Evolutionary conservation across 2,113 vertebrate species (phyloP).

Genomic region (Agelaius phoeniceus): DNA sequence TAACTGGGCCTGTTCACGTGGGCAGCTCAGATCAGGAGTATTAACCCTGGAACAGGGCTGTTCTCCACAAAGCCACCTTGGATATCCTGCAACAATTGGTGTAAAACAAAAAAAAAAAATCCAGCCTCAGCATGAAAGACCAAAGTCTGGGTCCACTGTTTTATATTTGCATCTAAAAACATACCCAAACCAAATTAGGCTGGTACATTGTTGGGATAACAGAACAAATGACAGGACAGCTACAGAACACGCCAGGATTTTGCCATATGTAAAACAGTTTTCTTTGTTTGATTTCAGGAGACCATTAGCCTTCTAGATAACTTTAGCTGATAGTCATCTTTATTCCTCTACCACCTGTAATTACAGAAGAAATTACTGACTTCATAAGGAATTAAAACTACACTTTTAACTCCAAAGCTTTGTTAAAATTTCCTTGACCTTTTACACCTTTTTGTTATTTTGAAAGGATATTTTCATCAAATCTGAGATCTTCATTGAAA

Average conservation of each 20-base stretch:
- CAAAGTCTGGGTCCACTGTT: background rate
- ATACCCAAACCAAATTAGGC: background rate
- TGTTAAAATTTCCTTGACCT: background rate
- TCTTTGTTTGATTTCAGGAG: background rate
- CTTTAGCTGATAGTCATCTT: constrained; percentile 10
- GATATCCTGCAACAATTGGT: background rate
- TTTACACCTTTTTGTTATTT: background rate
- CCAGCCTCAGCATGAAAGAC: background rate
- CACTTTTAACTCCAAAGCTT: background rate
- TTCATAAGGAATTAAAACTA: background rate
- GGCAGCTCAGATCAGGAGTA: background rate
- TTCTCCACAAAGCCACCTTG: background rate
- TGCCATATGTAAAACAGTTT: background rate
- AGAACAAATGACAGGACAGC: background rate
- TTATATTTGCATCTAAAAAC: background rate
- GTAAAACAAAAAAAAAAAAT: background rate
- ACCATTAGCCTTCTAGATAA: background rate
- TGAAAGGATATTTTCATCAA: background rate
- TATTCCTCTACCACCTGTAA: constrained; percentile 12
- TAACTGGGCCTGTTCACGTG: background rate
- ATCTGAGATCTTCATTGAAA: background rate
- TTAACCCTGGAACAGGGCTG: background rate
- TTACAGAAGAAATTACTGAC: constrained; percentile 15
- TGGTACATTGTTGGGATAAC: background rate
- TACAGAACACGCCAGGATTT: background rate